Evolutionary conservation across 2,888 invertebrate genomes (phyloP).

Genomic region (Physocephala rufipes): DNA sequence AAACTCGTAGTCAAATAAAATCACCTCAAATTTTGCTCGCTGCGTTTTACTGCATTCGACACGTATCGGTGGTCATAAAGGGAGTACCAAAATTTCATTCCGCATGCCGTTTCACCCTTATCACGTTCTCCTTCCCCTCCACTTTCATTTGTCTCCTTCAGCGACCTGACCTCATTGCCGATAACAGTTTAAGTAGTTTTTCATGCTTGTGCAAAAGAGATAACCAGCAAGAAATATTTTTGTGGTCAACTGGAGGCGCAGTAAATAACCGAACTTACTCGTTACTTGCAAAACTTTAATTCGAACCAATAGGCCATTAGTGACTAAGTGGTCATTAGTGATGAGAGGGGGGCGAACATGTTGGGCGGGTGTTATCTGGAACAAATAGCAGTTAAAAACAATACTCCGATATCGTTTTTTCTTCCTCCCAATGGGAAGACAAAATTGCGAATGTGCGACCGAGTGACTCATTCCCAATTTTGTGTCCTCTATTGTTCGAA

Average conservation of each 20-base stretch:
- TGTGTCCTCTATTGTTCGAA: too few species aligned
- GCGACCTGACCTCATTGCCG: conserved; percentile 5
- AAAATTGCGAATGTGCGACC: too few species aligned
- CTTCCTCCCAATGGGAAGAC: too few species aligned
- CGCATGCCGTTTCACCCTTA: neutral
- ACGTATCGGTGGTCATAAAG: neutral
- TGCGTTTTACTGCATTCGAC: neutral
- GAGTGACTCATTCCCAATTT: too few species aligned
- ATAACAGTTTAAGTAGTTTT: conserved; percentile 35
- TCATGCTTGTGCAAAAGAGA: conserved; percentile 28
- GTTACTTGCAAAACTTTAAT: too few species aligned
- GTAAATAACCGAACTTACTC: conserved; percentile 1
- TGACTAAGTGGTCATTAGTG: too few species aligned
- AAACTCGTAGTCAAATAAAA: conserved; percentile 14
- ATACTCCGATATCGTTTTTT: too few species aligned
- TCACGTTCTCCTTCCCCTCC: neutral
- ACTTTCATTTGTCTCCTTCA: too few species aligned
- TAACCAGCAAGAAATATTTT: conserved; percentile 26
- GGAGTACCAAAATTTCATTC: neutral
- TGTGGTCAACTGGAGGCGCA: conserved; percentile 24
- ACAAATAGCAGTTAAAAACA: neutral
- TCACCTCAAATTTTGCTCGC: neutral
- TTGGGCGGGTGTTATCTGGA: neutral
- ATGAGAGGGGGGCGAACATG: neutral
- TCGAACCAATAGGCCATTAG: too few species aligned